Evolutionary conservation across 2,888 invertebrate species (phyloP), one percentile per base, ranked within the genome.

Genomic region (Leptarthrus brevirostris): DNA sequence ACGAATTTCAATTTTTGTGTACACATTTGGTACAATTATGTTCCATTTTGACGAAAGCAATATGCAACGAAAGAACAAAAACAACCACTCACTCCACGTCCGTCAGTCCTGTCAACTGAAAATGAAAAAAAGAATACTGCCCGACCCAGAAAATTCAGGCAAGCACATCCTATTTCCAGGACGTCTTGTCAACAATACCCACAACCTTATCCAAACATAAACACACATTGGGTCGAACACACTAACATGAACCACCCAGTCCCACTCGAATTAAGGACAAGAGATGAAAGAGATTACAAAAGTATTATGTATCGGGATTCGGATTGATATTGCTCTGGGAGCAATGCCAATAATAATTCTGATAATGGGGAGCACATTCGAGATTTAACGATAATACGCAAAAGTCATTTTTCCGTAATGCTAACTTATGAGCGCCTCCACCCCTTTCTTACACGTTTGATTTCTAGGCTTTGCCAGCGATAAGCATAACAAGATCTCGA

Each of bases 1-100:
- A 64, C 44, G 64, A 26, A 44, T 47, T 47, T 47, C 64, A 64
- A 64, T 64, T 64, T 64, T 64, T 64, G 64, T 24, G 47, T 44
- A 44, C 64, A 64, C 47, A 64, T 64, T 64, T 10, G 1, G 47
- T 44, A 24, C 44, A 64, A 64, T 44, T 64, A 64, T 47, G 14
- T 8, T 24, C 24, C 8, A 26, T n/a, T 24, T 47, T 24, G 26
- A 44, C 24, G 40, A 24, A 47, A 64, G 64, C 64, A 64, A 64
- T 64, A 64, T 64, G 64, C 64, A 64, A 36, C 24, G 24, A 24
- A n/a, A n/a, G 24, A 64, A 44, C 64, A 64, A 64, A 36, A 47
- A 14, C 18, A 26, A 14, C 56, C 54, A 10, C 3, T n/a, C n/a
- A 36, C 0, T 12, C 26, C 8, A 3, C 30, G n/a, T n/a, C n/a